Base-by-base conservation (phyloP, 2,797 vertebrate species). In the Etheostoma nigrum region DNA sequence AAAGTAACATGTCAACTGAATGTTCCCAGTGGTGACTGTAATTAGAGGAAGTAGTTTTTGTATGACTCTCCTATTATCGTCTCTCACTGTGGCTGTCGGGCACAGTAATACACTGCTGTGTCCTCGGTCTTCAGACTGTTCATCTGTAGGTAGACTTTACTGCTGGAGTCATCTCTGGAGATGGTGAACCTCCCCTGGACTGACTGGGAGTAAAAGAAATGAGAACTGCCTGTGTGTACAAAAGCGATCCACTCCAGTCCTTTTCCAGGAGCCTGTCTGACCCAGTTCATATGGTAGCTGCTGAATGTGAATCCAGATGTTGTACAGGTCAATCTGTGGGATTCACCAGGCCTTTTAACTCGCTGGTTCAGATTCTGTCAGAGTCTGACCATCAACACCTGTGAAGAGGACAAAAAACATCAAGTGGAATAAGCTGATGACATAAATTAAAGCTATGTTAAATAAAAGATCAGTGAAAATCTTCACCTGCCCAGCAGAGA, bases 81-180 rank as follows among this genome's bases (percentile, higher is more conserved):
- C 36, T 40, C 36, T 40, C 36, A 40, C 2, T 40, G 42, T 44
- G 42, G 0, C 12, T 5, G 0, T 44, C 42, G 13, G 0, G 42
- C 42, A 44, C 42, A 44, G 13, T 44, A 44, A 44, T 44, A 44
- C 11, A 89, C 86, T 51, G 84, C 87, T 45, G 87, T 81, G 63
- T 91, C 89, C 0, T 85, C 89, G 57, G 75, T 62, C 0, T 70
- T 76, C 79, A 91, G 77, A 0, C 52, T 81, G 83, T 71, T 90
- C 78, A 90, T 87, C 72, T 91, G 84, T 16, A 91, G 59, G 68
- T 81, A 89, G 1, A 84, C 3, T 51, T 14, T 73, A 18, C 61
- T 74, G 68, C 57, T 83, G 16, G 36, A 40, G 36, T 40, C 36
- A 40, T 87, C 78, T 84, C 87, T 92, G 53, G 86, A 88, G 63